Conservation (phyloP, 2,888 invertebrate genomes). For the Cheilosia vernalis region DNA sequence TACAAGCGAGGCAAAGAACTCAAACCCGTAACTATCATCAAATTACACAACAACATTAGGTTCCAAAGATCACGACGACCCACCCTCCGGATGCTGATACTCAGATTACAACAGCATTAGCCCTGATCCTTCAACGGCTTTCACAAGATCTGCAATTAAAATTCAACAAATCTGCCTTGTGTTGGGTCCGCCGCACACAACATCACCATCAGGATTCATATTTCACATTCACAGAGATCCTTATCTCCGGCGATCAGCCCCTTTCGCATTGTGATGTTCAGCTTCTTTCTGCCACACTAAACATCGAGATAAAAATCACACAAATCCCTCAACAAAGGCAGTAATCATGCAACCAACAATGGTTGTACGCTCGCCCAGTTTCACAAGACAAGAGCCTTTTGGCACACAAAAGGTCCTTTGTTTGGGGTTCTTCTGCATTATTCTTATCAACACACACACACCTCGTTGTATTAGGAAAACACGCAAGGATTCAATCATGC, state of each 20-base stretch:
- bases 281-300: slow-evolving; percentile 42
- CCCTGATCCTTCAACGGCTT: neutral
- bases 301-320: slow-evolving; percentile 54
- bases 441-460: slow-evolving; percentile 40
- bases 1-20: neutral
- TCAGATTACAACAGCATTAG: slow-evolving; percentile 52
- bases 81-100: slow-evolving; percentile 38
- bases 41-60: slow-evolving; percentile 24
- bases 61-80: slow-evolving; percentile 21
- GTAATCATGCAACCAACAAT: slow-evolving; percentile 45
- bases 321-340: slow-evolving; percentile 27
- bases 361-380: slow-evolving; percentile 20
- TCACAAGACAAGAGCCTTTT: slow-evolving; percentile 15
- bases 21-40: slow-evolving; percentile 29
- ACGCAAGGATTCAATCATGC: slow-evolving; percentile 12
- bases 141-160: slow-evolving; percentile 26
- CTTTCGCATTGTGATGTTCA: slow-evolving; percentile 33
- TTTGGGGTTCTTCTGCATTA: neutral
- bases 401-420: slow-evolving; percentile 30
- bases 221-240: slow-evolving; percentile 54
- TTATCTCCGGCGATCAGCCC: slow-evolving; percentile 39
- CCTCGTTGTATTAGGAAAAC: neutral
- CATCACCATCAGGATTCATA: slow-evolving; percentile 32
- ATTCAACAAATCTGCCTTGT: slow-evolving; percentile 42
- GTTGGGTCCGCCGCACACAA: slow-evolving; percentile 1